Percentiles rank a stretch among this genome's conserved stretches.
Conservation (phyloP, 2,888 invertebrate genomes). For the Ecliptopera silaceata region DNA sequence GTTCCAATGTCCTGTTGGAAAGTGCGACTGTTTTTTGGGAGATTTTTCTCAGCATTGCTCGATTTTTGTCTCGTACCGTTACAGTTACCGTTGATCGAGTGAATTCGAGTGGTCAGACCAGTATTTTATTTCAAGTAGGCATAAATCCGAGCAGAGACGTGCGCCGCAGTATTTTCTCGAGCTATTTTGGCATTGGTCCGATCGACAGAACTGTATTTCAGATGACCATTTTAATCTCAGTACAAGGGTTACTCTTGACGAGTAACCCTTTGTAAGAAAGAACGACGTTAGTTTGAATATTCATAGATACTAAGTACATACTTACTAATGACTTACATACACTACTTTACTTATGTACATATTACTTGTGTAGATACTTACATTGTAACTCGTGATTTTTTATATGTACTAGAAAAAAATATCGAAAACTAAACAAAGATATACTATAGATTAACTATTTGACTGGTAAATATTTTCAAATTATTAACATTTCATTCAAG, state of each 20-base stretch:
- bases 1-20: constrained; percentile 8
- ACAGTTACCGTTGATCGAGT: constrained; percentile 74
- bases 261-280: too few species aligned
- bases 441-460: too few species aligned
- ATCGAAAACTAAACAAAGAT: too few species aligned
- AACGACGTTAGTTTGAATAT: neutral
- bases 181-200: constrained; percentile 13
- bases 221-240: constrained; percentile 3
- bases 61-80: constrained; percentile 76
- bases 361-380: too few species aligned
- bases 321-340: too few species aligned
- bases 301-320: too few species aligned
- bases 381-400: too few species aligned
- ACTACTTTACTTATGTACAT: too few species aligned
- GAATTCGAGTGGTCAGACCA: constrained; percentile 65
- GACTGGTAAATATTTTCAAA: too few species aligned
- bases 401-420: too few species aligned
- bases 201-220: neutral
- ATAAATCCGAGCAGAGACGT: constrained; percentile 59
- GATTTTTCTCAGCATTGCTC: constrained; percentile 65
- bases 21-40: constrained; percentile 44
- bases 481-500: neutral
- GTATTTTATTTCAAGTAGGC: constrained; percentile 69
- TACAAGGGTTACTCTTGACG: constrained; percentile 2
- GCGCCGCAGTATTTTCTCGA: constrained; percentile 6